These are phyloP conservation scores for Macrocentrus cingulum DNA, from an alignment of 1,140 invertebrate genomes.

Conservation along the genomic window DNA sequence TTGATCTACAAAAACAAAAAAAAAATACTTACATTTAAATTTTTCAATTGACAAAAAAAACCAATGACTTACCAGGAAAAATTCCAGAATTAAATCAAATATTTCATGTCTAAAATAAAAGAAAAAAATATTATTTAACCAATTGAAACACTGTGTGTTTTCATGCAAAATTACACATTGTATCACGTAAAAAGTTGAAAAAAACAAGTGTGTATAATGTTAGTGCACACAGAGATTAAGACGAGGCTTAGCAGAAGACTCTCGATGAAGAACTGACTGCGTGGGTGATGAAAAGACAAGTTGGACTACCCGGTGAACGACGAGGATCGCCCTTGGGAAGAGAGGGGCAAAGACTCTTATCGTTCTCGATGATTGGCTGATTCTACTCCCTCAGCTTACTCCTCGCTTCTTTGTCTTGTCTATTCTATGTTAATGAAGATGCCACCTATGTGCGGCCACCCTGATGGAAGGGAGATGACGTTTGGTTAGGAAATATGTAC, in stretches of 20 bases:
- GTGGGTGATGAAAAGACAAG: slow-evolving; percentile 32
- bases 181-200: background rate
- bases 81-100: no score
- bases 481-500: no score
- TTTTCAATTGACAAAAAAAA: background rate
- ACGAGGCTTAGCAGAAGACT: slow-evolving; percentile 22
- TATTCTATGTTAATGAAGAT: slow-evolving; percentile 34
- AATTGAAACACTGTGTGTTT: no score
- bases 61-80: no score
- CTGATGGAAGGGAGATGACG: background rate
- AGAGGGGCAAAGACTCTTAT: slow-evolving; percentile 24
- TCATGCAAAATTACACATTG: no score
- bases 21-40: no score
- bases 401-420: slow-evolving; percentile 28
- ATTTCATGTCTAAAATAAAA: no score
- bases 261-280: slow-evolving; percentile 47
- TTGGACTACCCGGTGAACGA: background rate
- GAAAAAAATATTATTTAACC: no score
- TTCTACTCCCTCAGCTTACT: slow-evolving; percentile 37
- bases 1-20: no score
- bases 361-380: slow-evolving; percentile 40
- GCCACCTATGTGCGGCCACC: slow-evolving; percentile 6
- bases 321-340: slow-evolving; percentile 30
- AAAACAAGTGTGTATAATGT: no score
- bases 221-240: background rate